Evolutionary conservation across 2,888 invertebrate genomes (phyloP).

Genomic region (Plebejus anna): DNA sequence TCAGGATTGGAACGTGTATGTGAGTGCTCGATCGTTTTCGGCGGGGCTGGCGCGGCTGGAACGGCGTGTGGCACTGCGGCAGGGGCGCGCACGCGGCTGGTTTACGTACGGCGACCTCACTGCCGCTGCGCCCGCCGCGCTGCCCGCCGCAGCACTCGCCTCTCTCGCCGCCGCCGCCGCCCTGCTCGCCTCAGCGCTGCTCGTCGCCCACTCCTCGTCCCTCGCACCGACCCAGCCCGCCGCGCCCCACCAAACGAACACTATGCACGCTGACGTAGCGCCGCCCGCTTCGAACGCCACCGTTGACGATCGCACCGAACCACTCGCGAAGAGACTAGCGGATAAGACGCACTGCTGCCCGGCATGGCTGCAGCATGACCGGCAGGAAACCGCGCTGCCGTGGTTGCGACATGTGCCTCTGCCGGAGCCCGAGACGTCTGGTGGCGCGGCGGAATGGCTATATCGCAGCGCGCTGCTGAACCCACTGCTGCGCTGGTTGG

Average conservation of each 20-base stretch:
- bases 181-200: slow-evolving; percentile 48
- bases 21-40: slow-evolving; percentile 87
- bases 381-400: slow-evolving; percentile 31
- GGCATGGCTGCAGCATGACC: slow-evolving; percentile 46
- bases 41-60: slow-evolving; percentile 85
- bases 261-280: slow-evolving; percentile 29
- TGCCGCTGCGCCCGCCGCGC: slow-evolving; percentile 56
- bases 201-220: slow-evolving; percentile 37
- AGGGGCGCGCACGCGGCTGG: slow-evolving; percentile 87
- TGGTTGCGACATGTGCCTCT: background rate
- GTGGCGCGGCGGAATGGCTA: slow-evolving; percentile 60
- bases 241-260: background rate
- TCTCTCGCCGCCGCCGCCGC: slow-evolving; percentile 44
- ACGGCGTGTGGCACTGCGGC: slow-evolving; percentile 84
- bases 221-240: background rate
- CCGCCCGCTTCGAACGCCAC: slow-evolving; percentile 41
- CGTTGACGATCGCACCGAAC: slow-evolving; percentile 33
- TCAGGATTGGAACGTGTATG: slow-evolving; percentile 93
- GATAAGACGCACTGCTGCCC: slow-evolving; percentile 48
- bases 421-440: slow-evolving; percentile 49
- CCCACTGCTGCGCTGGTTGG: slow-evolving; percentile 66
- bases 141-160: slow-evolving; percentile 41
- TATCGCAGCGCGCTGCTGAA: slow-evolving; percentile 60
- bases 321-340: slow-evolving; percentile 45
- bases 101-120: slow-evolving; percentile 90